Evolutionary conservation across 2,113 vertebrate genomes (phyloP).

Genomic region (Dromas ardeola): DNA sequence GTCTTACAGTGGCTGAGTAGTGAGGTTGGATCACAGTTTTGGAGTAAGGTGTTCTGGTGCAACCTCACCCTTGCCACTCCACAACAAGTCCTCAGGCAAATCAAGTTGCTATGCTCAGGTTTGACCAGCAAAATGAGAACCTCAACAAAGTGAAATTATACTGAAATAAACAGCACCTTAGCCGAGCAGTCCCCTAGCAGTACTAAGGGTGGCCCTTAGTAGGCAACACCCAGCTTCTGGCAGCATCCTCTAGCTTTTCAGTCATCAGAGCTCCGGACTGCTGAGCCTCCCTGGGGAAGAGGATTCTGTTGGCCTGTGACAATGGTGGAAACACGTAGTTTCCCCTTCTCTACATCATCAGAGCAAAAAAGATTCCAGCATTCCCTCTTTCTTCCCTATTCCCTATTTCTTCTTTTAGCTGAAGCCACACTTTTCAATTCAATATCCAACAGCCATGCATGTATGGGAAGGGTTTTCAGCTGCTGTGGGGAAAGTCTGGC

Average conservation of each 20-base stretch:
- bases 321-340: not conserved
- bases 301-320: not conserved
- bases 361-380: not conserved
- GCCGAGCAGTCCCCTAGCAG: not conserved
- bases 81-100: not conserved
- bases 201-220: not conserved
- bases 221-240: not conserved
- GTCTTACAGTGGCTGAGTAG: not conserved
- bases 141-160: not conserved
- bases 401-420: not conserved
- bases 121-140: not conserved
- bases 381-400: not conserved
- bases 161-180: not conserved
- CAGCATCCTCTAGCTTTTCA: not conserved
- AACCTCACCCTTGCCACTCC: not conserved
- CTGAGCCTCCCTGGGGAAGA: not conserved
- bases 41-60: not conserved
- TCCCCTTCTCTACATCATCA: not conserved
- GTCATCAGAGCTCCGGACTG: not conserved
- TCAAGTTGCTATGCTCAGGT: not conserved
- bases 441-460: not conserved
- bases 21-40: not conserved
- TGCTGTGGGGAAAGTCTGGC: not conserved
- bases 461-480: not conserved
- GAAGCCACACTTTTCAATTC: not conserved